Evolutionary conservation across 2,113 vertebrate species (phyloP), one percentile per base, ranked within the genome.

Genomic region (Patagioenas fasciata): DNA sequence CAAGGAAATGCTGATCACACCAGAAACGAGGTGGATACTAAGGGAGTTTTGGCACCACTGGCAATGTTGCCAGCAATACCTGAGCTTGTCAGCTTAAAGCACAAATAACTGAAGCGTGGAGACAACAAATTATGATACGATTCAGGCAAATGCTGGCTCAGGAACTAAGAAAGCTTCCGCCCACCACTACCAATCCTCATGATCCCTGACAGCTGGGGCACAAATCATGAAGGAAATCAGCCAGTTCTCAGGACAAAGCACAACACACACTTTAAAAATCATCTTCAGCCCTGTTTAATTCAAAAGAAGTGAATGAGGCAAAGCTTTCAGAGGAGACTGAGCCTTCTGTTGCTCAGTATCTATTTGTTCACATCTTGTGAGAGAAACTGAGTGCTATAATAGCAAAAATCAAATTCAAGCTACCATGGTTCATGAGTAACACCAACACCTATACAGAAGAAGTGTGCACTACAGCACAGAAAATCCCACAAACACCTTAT

Each of bases 1-100:
- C 32, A 80, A 66, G 0, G 0, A 62, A 79, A 64, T 1, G 2
- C 42, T 24, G 10, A 50, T 19, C n/a, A 13, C 40, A 19, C 2
- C 15, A 58, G 40, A 34, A 83, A 93, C 9, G 4, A 42, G 56
- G 47, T 38, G 80, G 78, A 9, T 10, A 24, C 0, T 11, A 51
- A 78, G 71, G 32, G 20, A 38, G 10, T 26, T 48, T 2, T 62
- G 77, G 60, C 72, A 28, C 32, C n/a, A 34, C 1, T 38, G 56
- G 66, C 48, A 66, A 31, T n/a, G 6, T 44, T 29, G 34, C 36
- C 7, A 82, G n/a, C 44, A 36, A 40, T 3, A 58, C 16, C 81
- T 61, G 14, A 77, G 74, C 53, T 62, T 28, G 10, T 24, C 19
- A 65, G 26, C 32, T 71, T 53, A 4, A 57, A 73, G 60, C 13